Base-by-base conservation (phyloP, 2,797 vertebrate genomes). In the Rousettus madagascariensis region DNA sequence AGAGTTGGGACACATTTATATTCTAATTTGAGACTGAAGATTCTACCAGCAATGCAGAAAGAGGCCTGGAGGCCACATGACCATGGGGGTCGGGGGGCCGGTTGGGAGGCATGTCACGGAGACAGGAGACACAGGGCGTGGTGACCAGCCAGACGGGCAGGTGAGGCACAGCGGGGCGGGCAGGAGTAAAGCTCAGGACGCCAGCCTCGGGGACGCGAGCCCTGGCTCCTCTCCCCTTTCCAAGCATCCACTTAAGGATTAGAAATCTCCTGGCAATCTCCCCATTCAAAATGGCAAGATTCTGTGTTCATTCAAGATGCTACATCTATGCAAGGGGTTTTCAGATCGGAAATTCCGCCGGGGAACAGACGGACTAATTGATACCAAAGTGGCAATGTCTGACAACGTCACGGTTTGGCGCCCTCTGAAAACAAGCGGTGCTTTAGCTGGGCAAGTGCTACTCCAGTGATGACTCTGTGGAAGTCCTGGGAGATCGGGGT, bases 21-120 rank as follows among this genome's bases (percentile, higher is more conserved):
- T 11, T 22, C 6, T 15, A 1, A 36, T 17, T 15, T n/a, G 33
- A 57, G 38, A 51, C 1, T 4, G 16, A 80, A 11, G 5, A 5
- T 7, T 11, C 10, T 28, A 5, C n/a, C 55, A 30, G 13, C 33
- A 10, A 10, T 12, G 0, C 3, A 33, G 36, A 41, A 22, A 43
- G 65, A 7, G 33, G 4, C 15, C 4, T 0, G 2, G 3, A 20
- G 59, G 51, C 2, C 1, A 3, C 0, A 0, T 0, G 24, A 8
- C 6, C 15, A 7, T 2, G 20, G 41, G 46, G 15, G 26, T 19
- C 22, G 19, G 7, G 0, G 11, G 28, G 17, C 19, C 13, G 10
- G 12, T 2, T 6, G 26, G 19, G 20, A 53, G 17, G 59, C 12
- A 19, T 0, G 28, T 12, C 6, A 8, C 20, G 11, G 30, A 72